Evolutionary conservation across 2,113 vertebrate species (phyloP).

Genomic region (Hippopotamus amphibius): DNA sequence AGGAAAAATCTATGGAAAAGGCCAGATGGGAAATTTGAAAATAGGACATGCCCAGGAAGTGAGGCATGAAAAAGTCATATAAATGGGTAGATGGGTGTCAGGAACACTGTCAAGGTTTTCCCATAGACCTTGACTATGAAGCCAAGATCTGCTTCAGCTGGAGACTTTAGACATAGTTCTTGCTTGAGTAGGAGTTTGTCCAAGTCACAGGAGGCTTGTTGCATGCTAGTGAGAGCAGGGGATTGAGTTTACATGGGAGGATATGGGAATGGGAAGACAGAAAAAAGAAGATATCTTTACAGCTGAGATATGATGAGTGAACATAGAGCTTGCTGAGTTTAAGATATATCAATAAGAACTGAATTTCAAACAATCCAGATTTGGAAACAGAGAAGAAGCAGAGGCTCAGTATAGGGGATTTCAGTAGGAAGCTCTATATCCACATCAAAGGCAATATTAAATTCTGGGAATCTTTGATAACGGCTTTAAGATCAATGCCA

Average conservation of each 20-base stretch:
- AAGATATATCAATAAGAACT: neutral
- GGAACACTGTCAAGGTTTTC: neutral
- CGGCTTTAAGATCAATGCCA: neutral
- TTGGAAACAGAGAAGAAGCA: neutral
- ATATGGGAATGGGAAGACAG: neutral
- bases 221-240: neutral
- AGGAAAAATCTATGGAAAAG: neutral
- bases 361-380: neutral
- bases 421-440: neutral
- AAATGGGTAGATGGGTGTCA: neutral
- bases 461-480: neutral
- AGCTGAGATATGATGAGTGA: neutral
- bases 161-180: neutral
- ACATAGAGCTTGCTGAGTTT: neutral
- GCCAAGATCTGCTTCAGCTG: neutral
- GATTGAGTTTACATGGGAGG: neutral
- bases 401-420: neutral
- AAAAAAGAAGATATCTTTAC: neutral
- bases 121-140: neutral
- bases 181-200: neutral
- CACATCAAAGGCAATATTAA: neutral
- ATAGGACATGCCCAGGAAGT: neutral
- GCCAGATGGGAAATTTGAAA: neutral
- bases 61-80: neutral
- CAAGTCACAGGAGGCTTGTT: neutral